These are phyloP conservation scores for Actias luna DNA, from an alignment of 2,888 invertebrate genomes.

Conservation along the genomic window DNA sequence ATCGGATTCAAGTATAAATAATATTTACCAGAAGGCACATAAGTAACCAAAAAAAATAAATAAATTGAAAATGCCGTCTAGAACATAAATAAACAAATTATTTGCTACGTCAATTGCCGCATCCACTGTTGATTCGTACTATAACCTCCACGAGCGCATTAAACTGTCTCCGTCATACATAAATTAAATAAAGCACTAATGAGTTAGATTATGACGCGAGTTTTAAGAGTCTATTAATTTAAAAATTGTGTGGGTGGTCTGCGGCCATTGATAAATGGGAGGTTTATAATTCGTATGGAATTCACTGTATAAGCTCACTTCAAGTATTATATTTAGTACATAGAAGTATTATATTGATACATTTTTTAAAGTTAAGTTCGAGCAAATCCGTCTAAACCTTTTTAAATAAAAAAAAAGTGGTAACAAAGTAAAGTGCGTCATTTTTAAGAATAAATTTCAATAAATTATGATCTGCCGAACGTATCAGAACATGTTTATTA, in stretches of 20 bases:
- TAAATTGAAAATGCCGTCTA: too few species aligned
- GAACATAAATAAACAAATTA: background rate
- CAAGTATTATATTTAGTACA: background rate
- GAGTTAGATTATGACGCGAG: conserved; percentile 66
- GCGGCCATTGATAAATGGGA: conserved; percentile 25
- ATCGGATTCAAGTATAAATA: too few species aligned
- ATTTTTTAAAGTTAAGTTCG: too few species aligned
- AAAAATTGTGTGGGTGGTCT: conserved; percentile 52
- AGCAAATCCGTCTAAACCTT: too few species aligned
- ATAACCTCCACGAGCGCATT: conserved; percentile 29
- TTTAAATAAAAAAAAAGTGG: too few species aligned
- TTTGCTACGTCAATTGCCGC: conserved; percentile 21
- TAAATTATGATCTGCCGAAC: too few species aligned
- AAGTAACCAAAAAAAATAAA: too few species aligned
- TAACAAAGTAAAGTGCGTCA: too few species aligned
- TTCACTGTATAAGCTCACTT: background rate
- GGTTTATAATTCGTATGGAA: conserved; percentile 1
- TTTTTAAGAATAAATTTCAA: too few species aligned
- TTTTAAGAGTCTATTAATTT: conserved; percentile 58
- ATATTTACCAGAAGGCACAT: too few species aligned
- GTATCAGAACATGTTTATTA: too few species aligned
- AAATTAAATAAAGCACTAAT: conserved; percentile 68
- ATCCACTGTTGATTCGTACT: conserved; percentile 25
- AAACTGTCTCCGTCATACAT: conserved; percentile 53
- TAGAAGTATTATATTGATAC: background rate